phyloP scores from a whole-genome alignment of 2,888 invertebrate species.

The Julus scandinavius region DNA sequence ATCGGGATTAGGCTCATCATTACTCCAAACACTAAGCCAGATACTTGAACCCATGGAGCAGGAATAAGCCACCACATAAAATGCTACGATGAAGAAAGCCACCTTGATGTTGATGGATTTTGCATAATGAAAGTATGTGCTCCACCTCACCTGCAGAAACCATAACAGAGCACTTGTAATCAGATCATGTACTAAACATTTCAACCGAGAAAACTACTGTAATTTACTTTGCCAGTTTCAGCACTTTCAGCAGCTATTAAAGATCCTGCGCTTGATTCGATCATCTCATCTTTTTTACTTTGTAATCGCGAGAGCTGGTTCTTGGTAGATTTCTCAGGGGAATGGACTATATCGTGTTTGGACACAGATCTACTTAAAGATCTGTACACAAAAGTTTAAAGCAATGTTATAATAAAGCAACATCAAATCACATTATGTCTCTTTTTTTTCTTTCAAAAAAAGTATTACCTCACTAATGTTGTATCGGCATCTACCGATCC shows the following conservation, averaged over 20 bases:
- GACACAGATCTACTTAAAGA: neutral
- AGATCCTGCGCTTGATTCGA: conserved; percentile 58
- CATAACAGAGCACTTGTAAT: neutral
- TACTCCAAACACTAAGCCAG: conserved; percentile 63
- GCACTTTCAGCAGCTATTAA: conserved; percentile 67
- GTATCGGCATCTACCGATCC: conserved; percentile 42
- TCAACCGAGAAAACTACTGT: neutral
- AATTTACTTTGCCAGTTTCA: conserved; percentile 65
- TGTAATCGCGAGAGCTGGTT: neutral
- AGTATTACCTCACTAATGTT: conserved; percentile 25
- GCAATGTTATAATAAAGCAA: neutral
- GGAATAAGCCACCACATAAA: conserved; percentile 54
- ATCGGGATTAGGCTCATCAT: conserved; percentile 59
- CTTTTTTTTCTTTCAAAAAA: neutral
- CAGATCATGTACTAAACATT: neutral
- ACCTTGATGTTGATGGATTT: conserved; percentile 55
- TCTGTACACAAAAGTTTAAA: neutral
- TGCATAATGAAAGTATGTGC: conserved; percentile 56
- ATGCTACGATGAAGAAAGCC: conserved; percentile 41
- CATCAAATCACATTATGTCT: too few species aligned
- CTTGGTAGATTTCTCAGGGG: conserved; percentile 30
- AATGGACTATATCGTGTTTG: neutral
- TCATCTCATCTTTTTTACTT: conserved; percentile 5
- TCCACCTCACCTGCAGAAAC: conserved; percentile 53
- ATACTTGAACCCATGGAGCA: conserved; percentile 58